phyloP scores from a whole-genome alignment of 2,888 invertebrate genomes.

The Pheosia tremula region DNA sequence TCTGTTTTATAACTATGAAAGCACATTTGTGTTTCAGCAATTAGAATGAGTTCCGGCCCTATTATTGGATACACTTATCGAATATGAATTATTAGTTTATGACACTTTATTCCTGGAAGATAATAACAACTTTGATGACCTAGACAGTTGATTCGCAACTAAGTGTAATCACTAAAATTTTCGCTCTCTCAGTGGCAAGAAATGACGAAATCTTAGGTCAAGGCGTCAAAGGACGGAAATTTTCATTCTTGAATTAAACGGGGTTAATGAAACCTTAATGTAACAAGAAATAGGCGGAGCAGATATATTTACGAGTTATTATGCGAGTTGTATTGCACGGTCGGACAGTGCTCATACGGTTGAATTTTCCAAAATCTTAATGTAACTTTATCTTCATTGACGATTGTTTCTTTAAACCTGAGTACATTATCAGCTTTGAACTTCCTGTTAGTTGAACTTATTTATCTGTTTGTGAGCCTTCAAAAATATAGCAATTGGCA shows the following conservation, averaged over 20 bases:
- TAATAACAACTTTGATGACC: neutral
- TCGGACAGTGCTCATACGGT: neutral
- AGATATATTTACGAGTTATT: too few species aligned
- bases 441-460: conserved; percentile 44
- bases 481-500: neutral
- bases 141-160: neutral
- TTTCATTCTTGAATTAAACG: too few species aligned
- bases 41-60: conserved; percentile 14
- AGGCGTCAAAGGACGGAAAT: too few species aligned
- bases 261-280: too few species aligned
- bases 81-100: neutral
- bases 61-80: conserved; percentile 1
- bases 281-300: too few species aligned
- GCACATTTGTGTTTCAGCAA: conserved; percentile 21
- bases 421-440: conserved; percentile 42
- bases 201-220: too few species aligned
- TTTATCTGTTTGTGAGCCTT: neutral
- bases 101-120: neutral
- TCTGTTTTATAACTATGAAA: conserved; percentile 49
- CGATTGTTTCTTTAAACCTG: neutral
- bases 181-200: too few species aligned
- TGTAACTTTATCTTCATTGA: neutral
- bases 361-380: too few species aligned
- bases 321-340: too few species aligned
- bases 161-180: too few species aligned